These are phyloP conservation scores for Mongoloraphidia duomilia DNA, from an alignment of 2,888 invertebrate genomes.

Conservation along the genomic window DNA sequence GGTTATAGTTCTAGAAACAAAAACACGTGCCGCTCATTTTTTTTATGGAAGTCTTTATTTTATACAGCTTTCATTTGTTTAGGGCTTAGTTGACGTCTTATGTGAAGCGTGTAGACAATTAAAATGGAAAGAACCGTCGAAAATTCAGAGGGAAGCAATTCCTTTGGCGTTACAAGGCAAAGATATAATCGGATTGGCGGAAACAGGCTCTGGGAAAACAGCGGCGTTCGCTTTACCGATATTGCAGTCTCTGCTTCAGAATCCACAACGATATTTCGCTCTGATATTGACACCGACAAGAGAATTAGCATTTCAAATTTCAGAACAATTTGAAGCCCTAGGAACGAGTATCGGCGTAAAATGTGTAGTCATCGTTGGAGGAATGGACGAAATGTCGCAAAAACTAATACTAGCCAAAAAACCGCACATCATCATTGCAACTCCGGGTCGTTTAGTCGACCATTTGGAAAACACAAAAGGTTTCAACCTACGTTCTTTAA, in stretches of 20 bases:
- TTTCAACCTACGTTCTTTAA: slow-evolving; percentile 77
- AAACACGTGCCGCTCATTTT: neutral
- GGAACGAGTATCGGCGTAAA: slow-evolving; percentile 89
- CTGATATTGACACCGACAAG: slow-evolving; percentile 90
- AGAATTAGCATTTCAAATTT: slow-evolving; percentile 95
- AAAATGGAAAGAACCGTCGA: slow-evolving; percentile 89
- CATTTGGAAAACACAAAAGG: slow-evolving; percentile 98
- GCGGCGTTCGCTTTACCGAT: slow-evolving; percentile 96
- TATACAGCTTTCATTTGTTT: slow-evolving; percentile 13
- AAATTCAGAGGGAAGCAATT: slow-evolving; percentile 89
- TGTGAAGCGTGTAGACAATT: slow-evolving; percentile 83
- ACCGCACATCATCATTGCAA: slow-evolving; percentile 94
- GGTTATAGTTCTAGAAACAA: neutral
- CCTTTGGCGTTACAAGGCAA: slow-evolving; percentile 81
- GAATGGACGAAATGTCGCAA: slow-evolving; percentile 97
- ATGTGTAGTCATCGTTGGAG: slow-evolving; percentile 93
- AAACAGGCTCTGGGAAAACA: slow-evolving; percentile 93
- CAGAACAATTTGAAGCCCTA: slow-evolving; percentile 94
- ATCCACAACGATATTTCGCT: slow-evolving; percentile 88
- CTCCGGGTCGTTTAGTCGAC: slow-evolving; percentile 89
- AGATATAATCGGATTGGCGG: slow-evolving; percentile 48
- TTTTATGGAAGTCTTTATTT: neutral
- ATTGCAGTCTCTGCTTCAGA: slow-evolving; percentile 75
- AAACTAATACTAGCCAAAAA: slow-evolving; percentile 82
- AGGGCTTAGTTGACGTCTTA: slow-evolving; percentile 84